A percentile compares a stretch with the other conserved stretches of the same genome.
phyloP scores from a whole-genome alignment of 2,113 vertebrate species.

The Hirundichthys speculiger region DNA sequence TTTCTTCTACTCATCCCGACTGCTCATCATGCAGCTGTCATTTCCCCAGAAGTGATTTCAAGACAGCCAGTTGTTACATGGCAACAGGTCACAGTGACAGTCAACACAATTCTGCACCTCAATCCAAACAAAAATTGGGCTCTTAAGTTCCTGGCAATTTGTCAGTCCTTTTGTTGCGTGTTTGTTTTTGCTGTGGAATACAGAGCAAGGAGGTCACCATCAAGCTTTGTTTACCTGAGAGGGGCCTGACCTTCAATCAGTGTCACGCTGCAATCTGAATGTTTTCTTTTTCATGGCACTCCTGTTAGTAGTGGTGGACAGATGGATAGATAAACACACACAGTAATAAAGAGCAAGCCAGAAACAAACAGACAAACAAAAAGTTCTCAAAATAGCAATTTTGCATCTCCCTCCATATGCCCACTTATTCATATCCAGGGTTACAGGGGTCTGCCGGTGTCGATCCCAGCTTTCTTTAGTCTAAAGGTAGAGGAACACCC shows the following conservation, averaged over 20 bases:
- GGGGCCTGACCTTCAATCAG: slow-evolving; percentile 17
- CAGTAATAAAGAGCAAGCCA: no score
- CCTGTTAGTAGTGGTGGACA: slow-evolving; percentile 5
- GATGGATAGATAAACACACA: background rate
- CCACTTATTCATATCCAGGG: background rate
- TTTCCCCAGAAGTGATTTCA: slow-evolving; percentile 28
- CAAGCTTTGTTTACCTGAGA: slow-evolving; percentile 29
- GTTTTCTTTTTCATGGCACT: slow-evolving; percentile 16
- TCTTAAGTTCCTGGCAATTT: slow-evolving; percentile 30
- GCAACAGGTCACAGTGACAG: slow-evolving; percentile 37
- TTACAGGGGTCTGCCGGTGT: background rate
- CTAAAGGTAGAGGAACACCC: no score
- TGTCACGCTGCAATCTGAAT: slow-evolving; percentile 28
- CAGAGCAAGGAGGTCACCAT: slow-evolving; percentile 20
- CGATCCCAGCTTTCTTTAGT: no score
- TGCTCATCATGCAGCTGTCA: slow-evolving; percentile 3
- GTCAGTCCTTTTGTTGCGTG: slow-evolving; percentile 10
- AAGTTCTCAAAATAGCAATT: background rate
- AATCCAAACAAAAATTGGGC: slow-evolving; percentile 35
- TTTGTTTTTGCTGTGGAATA: slow-evolving; percentile 11
- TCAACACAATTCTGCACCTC: slow-evolving; percentile 32
- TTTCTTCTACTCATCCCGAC: slow-evolving; percentile 1
- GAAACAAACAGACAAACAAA: no score
- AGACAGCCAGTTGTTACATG: slow-evolving; percentile 1
- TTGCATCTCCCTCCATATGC: background rate